Evolutionary conservation across 1,140 invertebrate genomes (phyloP).

Genomic region (Leptinotarsa defecta): DNA sequence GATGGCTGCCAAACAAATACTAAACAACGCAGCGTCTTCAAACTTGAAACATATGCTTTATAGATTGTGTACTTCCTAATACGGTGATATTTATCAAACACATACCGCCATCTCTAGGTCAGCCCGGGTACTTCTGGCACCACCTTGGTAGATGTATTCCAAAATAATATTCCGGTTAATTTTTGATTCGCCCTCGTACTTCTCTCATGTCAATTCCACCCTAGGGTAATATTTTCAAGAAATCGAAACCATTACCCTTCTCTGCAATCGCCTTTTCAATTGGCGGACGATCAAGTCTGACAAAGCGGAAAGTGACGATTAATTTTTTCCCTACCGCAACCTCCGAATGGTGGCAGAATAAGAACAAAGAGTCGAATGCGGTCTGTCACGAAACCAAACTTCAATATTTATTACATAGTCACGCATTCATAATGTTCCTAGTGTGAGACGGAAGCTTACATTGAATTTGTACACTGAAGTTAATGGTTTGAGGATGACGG

Average conservation of each 20-base stretch:
- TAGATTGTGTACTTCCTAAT: no score
- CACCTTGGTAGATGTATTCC: no score
- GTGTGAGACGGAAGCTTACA: slow-evolving; percentile 1
- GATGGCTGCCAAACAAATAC: no score
- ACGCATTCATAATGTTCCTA: background rate
- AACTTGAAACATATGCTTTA: no score
- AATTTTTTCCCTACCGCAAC: background rate
- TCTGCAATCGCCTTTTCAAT: background rate
- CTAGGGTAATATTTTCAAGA: background rate
- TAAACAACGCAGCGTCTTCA: no score
- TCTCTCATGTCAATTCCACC: no score
- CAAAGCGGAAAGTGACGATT: slow-evolving; percentile 2
- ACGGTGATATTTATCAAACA: no score
- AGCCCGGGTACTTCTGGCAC: no score
- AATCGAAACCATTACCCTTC: background rate
- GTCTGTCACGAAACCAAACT: background rate
- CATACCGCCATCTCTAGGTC: no score
- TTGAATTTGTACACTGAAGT: background rate
- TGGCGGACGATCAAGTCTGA: background rate
- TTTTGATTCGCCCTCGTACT: no score
- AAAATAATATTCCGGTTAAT: no score
- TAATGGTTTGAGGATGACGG: background rate
- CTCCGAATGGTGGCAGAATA: background rate
- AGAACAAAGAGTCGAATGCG: background rate
- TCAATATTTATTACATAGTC: background rate